Evolutionary conservation across 2,113 vertebrate species (phyloP).

Genomic region (Morphnarchus princeps): DNA sequence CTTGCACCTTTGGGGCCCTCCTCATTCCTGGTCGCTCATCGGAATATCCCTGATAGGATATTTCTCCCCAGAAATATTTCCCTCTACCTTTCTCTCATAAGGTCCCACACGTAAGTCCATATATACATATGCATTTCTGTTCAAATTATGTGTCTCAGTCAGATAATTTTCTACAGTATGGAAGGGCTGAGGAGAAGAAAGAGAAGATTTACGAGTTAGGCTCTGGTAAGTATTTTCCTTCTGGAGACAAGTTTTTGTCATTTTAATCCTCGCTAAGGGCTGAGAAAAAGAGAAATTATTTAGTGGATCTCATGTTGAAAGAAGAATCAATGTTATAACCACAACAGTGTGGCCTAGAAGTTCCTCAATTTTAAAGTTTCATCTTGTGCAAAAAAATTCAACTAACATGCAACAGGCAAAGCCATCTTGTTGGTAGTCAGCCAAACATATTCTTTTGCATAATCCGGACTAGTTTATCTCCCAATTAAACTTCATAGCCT

Average conservation of each 20-base stretch:
- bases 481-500: not conserved
- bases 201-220: not conserved
- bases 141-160: not conserved
- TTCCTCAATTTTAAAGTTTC: conserved; percentile 55
- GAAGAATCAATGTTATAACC: conserved; percentile 49
- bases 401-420: not conserved
- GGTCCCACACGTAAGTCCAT: not conserved
- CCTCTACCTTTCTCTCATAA: not conserved
- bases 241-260: not conserved
- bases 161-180: not conserved
- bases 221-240: not conserved
- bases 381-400: conserved; percentile 14
- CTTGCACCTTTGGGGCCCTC: not conserved
- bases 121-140: not conserved
- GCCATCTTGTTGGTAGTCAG: not conserved
- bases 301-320: not conserved
- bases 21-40: not conserved
- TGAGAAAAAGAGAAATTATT: conserved; percentile 10
- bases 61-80: not conserved
- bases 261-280: not conserved
- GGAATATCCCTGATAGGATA: not conserved
- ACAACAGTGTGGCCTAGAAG: conserved; percentile 7
- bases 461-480: not conserved
- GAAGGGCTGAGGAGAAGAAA: not conserved
- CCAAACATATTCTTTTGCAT: not conserved